These are phyloP conservation scores for Pedetes capensis DNA, from an alignment of 2,113 vertebrate species.

Conservation along the genomic window DNA sequence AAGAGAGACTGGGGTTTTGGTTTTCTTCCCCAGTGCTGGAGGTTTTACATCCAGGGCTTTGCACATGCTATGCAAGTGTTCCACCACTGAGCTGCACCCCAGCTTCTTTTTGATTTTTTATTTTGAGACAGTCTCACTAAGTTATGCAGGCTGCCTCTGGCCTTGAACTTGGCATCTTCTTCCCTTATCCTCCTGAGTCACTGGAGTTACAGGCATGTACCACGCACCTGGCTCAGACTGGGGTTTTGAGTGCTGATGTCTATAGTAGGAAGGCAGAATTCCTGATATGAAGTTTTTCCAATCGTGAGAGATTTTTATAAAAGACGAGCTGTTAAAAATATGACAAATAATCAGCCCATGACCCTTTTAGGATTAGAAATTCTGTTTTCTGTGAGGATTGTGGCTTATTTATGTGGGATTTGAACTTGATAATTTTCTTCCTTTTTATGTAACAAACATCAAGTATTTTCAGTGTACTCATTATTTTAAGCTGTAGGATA, in stretches of 20 bases:
- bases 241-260: not conserved
- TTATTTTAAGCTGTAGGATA: not conserved
- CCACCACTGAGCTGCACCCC: too few species aligned
- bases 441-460: not conserved
- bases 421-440: not conserved
- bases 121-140: too few species aligned
- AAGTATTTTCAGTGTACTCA: not conserved
- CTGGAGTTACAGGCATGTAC: too few species aligned
- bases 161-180: too few species aligned
- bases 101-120: too few species aligned
- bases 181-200: too few species aligned
- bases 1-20: not conserved
- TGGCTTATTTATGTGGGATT: not conserved
- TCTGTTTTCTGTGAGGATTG: not conserved
- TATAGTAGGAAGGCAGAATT: not conserved
- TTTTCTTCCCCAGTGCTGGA: too few species aligned
- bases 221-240: too few species aligned
- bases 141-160: too few species aligned
- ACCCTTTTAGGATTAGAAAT: not conserved
- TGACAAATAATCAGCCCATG: not conserved
- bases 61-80: too few species aligned
- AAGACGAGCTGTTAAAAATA: not conserved
- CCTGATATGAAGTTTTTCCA: not conserved
- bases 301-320: not conserved
- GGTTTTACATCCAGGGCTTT: too few species aligned